Base-by-base conservation (phyloP, 2,113 vertebrate genomes). In the Vidua chalybeata region DNA sequence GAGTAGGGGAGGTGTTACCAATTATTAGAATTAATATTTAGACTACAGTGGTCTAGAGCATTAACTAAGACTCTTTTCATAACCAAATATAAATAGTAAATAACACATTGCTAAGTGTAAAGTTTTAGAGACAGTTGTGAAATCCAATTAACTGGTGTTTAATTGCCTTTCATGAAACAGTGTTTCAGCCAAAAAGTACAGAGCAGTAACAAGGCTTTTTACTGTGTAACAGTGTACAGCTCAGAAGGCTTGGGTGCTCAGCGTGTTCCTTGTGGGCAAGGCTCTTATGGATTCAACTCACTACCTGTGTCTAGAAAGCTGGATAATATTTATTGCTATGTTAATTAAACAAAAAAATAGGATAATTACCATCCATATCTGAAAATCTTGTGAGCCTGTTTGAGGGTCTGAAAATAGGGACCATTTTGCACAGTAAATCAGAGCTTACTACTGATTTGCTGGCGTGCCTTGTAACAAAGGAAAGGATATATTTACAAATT, bases 211-310 rank as follows among this genome's bases (percentile, higher is more conserved):
- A 56, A 84, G 26, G 11, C 49, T 76, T 58, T 68, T 8, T 46
- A 41, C 14, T 69, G 43, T 31, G 22, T 84, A 73, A 41, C 21
- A 54, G 1, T 33, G 23, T 11, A 2, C 14, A 45, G 27, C 23
- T 43, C 2, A 0, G 16, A 37, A 28, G 17, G 13, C 20, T 26
- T 28, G 5, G 3, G 8, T 54, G 28, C 13, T 63, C 31, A 5
- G 15, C 7, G 8, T 28, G 11, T 17, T 87, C 6, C 9, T 51
- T 23, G 7, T 2, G 30, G 37, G 26, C 15, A 52, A 76, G 52
- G 33, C 22, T 68, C 31, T 39, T 56, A 20, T 1, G 7, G 77
- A 35, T 66, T 73, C n/a, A 62, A 2, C 35, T 64, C 6, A 1
- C 11, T 37, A 7, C 7, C 7, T 51, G 2, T 9, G 12, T 37